Evolutionary conservation across 2,113 vertebrate species (phyloP).

Genomic region (Pollachius pollachius): DNA sequence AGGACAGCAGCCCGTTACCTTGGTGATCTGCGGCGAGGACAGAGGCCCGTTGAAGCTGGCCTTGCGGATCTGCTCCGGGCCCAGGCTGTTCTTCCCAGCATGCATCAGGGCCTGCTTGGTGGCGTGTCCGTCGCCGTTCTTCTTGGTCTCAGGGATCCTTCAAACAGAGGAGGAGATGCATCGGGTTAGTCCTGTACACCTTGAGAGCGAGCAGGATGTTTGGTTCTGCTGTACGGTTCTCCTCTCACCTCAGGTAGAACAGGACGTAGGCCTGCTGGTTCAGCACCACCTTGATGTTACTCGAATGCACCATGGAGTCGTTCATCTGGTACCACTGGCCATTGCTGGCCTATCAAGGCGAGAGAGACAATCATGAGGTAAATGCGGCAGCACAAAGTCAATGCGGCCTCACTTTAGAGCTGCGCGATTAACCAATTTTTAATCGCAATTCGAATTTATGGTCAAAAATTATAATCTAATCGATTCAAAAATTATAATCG

Average conservation of each 20-base stretch:
- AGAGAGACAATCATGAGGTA: neutral
- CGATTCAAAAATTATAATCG: no score
- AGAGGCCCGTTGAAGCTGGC: conserved; percentile 61
- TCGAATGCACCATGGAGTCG: conserved; percentile 86
- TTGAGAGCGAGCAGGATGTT: no score
- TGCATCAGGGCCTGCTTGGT: conserved; percentile 61
- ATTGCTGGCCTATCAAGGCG: conserved; percentile 82
- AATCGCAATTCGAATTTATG: no score
- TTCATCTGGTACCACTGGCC: conserved; percentile 99
- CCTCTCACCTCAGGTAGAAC: conserved; percentile 87
- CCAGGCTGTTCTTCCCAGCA: conserved; percentile 40
- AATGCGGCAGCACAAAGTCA: no score
- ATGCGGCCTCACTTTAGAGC: no score
- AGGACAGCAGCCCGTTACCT: no score
- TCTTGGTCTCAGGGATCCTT: conserved; percentile 83
- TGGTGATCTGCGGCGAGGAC: conserved; percentile 67
- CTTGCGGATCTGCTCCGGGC: conserved; percentile 72
- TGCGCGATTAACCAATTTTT: no score
- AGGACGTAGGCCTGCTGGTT: conserved; percentile 97
- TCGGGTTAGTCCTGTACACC: no score
- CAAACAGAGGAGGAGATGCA: neutral
- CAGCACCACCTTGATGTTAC: conserved; percentile 93
- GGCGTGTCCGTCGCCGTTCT: conserved; percentile 65
- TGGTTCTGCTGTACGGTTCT: conserved; percentile 6
- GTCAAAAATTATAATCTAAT: no score